Evolutionary conservation across 2,113 vertebrate genomes (phyloP), one percentile per base, ranked within the genome.

Genomic region (Erpornis zantholeuca): DNA sequence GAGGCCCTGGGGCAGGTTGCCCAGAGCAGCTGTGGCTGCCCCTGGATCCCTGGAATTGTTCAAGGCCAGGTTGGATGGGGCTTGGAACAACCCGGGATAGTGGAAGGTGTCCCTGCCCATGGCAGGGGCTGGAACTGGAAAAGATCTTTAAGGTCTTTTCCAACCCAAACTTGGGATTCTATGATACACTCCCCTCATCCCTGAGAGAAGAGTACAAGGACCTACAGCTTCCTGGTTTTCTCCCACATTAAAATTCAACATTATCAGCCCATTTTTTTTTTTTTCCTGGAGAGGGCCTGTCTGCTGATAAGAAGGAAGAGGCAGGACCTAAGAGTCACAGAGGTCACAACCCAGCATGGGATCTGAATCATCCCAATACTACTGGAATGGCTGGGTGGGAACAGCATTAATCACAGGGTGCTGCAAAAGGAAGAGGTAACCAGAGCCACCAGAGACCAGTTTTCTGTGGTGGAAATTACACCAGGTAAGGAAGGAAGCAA

Each of bases 41-140:
- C 25, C 63, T 42, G 40, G 40, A 42, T 77, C 71, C 87, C 42
- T 77, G 56, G 7, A 28, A 63, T 4, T 47, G 35, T 36, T 0
- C 27, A 1, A 42, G 40, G 35, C 15, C 31, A 14, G 22, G 18
- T 0, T 83, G 64, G 64, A 63, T 0, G 0, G 3, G 6, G 7
- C 23, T 63, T 69, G 47, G 38, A 82, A 12, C 45, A 53, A 8
- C 28, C 16, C 38, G 53, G 44, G 20, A 21, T 15, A n/a, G 53
- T 38, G 53, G 33, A 3, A 60, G 9, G 4, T 38, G 3, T 29
- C 45, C 45, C 44, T 81, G 28, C 7, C 38, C 6, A 11, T 21
- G 38, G 64, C 38, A 40, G 10, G 2, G 15, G n/a, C 0, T 49
- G 42, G 36, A 69, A 44, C 15, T 23, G 22, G 10, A 3, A n/a